Base-by-base conservation (phyloP, 2,888 invertebrate genomes). In the Steinernema scapterisci region DNA sequence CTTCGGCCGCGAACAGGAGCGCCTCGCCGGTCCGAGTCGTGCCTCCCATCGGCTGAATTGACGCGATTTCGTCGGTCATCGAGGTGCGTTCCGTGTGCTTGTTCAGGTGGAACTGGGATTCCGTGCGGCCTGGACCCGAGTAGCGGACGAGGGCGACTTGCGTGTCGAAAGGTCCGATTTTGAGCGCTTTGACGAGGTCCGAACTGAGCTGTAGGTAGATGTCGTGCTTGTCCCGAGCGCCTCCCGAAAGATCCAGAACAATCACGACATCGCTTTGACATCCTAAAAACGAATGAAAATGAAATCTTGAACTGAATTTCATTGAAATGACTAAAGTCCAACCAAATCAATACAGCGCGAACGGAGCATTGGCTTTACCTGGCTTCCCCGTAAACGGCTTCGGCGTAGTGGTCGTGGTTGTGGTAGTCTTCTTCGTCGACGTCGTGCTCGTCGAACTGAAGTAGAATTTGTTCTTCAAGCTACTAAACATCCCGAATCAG, bases 1-100 rank as follows among this genome's bases (percentile, higher is more conserved):
- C 79, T 27, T 76, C 75, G 0, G 70, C 73, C 2, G 97, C 83
- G 54, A 76, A 80, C 1, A 75, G 70, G 25, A 84, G 79, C 0
- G 84, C 84, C 43, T 82, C 82, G 0, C 78, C 82, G 3, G 83
- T 84, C 21, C 82, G 73, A 0, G 84, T 84, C 9, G 82, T 82
- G 5, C 83, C 83, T 21, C 83, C 84, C 38, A 79, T 73, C 9
- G 80, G 71, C 46, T 78, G 72, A 16, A 72, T 70, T 7, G 31
- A 44, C 2, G 23, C 56, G 16, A 79, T 51, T 44, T 79, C 79
- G 43, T 80, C 31, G 11, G 80, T 11, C 63, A 78, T 19, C 19
- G 72, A 16, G 21, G 56, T 44, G 27, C 23, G 21, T 31, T 79
- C 80, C 5, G 54, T n/a, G n/a, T 74, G 74, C 16, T 74, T 74